Base-by-base conservation (phyloP, 2,797 vertebrate genomes). In the Sylvilagus floridanus region DNA sequence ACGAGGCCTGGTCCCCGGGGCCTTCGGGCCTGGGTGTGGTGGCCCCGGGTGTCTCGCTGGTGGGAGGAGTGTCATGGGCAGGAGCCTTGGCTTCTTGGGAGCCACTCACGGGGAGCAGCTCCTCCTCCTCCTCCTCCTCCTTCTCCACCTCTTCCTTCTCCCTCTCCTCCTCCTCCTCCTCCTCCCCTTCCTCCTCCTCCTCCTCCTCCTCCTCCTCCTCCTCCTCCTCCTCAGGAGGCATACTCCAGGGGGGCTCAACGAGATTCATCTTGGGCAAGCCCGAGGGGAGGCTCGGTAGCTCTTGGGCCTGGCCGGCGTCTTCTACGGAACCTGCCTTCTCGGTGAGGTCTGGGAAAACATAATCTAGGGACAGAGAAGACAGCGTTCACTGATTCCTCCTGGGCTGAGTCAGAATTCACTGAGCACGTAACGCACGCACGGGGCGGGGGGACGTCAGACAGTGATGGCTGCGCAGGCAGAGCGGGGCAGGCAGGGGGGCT, bases 281-380 rank as follows among this genome's bases (percentile, higher is more conserved):
- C 69, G 96, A 90, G 95, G 97, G 92, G 71, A 96, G 62, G 90
- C 71, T 96, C 19, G 96, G 97, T 86, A 97, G 75, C 66, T 98
- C 97, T 11, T 92, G 96, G 14, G 77, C 69, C 66, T 97, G 98
- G 4, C 97, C 98, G 28, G 85, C 72, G 4, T 98, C 98, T 66
- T 84, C 96, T 88, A 97, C 94, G 54, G 94, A 94, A 69, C 91
- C 71, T 0, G 94, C 84, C 95, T 98, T 98, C 96, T 97, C 98
- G 66, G 98, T 98, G 0, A 97, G 94, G 95, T 98, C 97, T 60
- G 98, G 98, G 92, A 98, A 98, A 89, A 79, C 97, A 21, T 98
- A 98, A 97, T 98, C 98, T 98, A 82, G 77, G 96, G 96, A 96
- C 84, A 98, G 93, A 98, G 73, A 75, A 2, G 84, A 86, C 87